Conservation (phyloP, 1,140 invertebrate species). For the Zaprionus camerounensis region DNA sequence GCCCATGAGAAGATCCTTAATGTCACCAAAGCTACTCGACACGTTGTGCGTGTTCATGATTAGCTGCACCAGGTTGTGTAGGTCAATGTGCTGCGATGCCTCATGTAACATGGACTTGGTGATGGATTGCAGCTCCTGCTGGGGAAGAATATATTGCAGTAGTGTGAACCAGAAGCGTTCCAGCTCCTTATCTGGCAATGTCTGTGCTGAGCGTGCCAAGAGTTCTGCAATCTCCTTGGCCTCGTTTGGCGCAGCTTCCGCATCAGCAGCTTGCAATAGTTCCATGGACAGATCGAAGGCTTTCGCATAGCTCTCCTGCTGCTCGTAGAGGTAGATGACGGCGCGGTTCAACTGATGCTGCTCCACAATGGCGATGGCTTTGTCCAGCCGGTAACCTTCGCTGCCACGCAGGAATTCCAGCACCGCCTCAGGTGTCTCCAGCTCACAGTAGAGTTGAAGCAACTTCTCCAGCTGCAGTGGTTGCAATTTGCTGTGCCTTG, state of each 20-base stretch:
- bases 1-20: slow-evolving; percentile 85
- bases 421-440: slow-evolving; percentile 84
- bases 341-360: slow-evolving; percentile 81
- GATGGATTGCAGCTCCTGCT: slow-evolving; percentile 69
- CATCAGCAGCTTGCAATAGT: slow-evolving; percentile 58
- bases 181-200: slow-evolving; percentile 75
- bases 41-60: slow-evolving; percentile 82
- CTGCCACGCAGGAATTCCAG: slow-evolving; percentile 70
- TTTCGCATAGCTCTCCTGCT: slow-evolving; percentile 84
- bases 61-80: slow-evolving; percentile 85
- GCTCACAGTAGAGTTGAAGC: slow-evolving; percentile 89
- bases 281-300: slow-evolving; percentile 85
- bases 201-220: slow-evolving; percentile 82
- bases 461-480: slow-evolving; percentile 86
- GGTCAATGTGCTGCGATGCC: slow-evolving; percentile 85
- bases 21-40: slow-evolving; percentile 85
- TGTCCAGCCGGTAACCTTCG: slow-evolving; percentile 71
- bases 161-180: slow-evolving; percentile 85
- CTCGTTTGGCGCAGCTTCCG: slow-evolving; percentile 29
- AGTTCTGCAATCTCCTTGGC: slow-evolving; percentile 74
- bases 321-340: slow-evolving; percentile 85
- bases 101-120: slow-evolving; percentile 85
- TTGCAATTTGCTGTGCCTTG: slow-evolving; percentile 85
- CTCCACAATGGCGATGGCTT: slow-evolving; percentile 84
- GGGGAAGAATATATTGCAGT: slow-evolving; percentile 79